phyloP scores from a whole-genome alignment of 2,797 vertebrate species.

The Ceryle rudis region DNA sequence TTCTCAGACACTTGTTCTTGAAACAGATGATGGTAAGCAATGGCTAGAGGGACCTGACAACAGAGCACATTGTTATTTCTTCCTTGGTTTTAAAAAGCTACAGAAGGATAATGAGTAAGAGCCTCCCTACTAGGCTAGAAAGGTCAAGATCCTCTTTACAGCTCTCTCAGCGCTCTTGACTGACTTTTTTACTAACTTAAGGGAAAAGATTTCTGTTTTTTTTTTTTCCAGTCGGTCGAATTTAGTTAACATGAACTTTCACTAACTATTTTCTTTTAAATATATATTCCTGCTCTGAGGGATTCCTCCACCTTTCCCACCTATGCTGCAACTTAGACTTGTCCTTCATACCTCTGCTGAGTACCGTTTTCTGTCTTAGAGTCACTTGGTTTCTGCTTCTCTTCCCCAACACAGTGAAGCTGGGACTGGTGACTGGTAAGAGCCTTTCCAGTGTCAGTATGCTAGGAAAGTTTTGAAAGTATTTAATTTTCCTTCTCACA shows the following conservation, averaged over 20 bases:
- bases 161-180: background rate
- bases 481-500: background rate
- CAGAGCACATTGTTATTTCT: background rate
- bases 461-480: background rate
- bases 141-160: constrained; percentile 12
- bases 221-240: background rate
- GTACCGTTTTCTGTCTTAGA: background rate
- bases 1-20: background rate
- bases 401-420: background rate
- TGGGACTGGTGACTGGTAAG: background rate
- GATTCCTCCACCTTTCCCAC: background rate
- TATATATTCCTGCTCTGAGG: background rate
- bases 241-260: background rate
- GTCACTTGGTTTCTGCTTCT: background rate
- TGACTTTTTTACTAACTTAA: background rate
- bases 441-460: background rate
- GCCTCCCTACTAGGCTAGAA: background rate
- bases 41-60: background rate
- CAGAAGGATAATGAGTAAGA: background rate
- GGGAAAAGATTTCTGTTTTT: background rate
- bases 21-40: background rate
- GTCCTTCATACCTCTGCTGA: background rate
- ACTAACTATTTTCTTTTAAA: accelerated
- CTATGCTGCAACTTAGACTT: background rate
- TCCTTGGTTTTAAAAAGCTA: background rate